Evolutionary conservation across 2,888 invertebrate genomes (phyloP).

Genomic region (Branchipolynoe longqiensis): DNA sequence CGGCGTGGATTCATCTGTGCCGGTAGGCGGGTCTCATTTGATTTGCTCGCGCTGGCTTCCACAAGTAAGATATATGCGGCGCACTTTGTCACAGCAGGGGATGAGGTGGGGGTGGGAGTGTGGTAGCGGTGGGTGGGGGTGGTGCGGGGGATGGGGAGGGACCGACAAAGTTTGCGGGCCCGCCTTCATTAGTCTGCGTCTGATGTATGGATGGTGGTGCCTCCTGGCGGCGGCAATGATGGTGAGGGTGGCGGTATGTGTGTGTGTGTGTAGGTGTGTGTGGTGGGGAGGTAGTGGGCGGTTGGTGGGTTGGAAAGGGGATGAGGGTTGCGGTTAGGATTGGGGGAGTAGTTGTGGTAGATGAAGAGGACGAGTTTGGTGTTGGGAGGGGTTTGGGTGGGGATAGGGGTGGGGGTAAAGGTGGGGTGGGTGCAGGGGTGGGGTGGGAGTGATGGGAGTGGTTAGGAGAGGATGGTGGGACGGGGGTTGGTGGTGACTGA

Average conservation of each 20-base stretch:
- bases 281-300: no score
- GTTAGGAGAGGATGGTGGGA: no score
- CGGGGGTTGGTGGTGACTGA: no score
- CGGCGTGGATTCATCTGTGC: conserved; percentile 28
- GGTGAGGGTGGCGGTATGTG: background rate
- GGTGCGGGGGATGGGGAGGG: background rate
- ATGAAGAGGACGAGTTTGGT: no score
- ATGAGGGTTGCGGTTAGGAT: background rate
- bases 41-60: conserved; percentile 14
- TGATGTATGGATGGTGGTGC: conserved; percentile 19
- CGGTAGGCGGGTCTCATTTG: conserved; percentile 15
- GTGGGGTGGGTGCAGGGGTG: no score
- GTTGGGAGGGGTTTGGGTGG: background rate
- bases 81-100: conserved; percentile 19
- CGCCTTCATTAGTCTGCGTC: conserved; percentile 22
- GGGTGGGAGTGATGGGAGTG: no score
- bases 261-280: no score
- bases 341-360: no score
- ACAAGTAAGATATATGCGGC: conserved; percentile 45
- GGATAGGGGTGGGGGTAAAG: background rate
- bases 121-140: background rate
- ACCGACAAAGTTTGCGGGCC: conserved; percentile 19
- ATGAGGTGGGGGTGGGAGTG: background rate
- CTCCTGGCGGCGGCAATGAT: background rate
- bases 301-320: background rate